Evolutionary conservation across 53 echinoderm and acorn worm species (phyloP).

Genomic region (Henricia sp.): DNA sequence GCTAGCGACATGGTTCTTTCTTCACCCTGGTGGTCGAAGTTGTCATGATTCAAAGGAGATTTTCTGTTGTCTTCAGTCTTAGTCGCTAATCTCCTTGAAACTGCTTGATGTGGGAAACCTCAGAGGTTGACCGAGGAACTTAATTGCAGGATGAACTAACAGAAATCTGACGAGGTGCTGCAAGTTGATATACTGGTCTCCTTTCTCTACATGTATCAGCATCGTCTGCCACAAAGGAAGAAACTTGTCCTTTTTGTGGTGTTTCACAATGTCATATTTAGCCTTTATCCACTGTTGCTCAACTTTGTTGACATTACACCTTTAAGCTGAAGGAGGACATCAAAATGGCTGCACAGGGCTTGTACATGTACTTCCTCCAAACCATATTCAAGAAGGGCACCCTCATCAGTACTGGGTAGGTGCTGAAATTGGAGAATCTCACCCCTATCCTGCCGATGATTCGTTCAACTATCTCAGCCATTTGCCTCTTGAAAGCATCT

Average conservation of each 20-base stretch:
- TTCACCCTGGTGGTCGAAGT: no score
- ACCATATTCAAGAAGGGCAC: not conserved
- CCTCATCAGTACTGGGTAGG: not conserved
- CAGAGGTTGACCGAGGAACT: conserved; percentile 11
- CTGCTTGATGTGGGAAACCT: conserved; percentile 15
- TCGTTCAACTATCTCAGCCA: not conserved
- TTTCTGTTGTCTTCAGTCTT: conserved; percentile 4
- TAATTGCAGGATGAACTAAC: not conserved
- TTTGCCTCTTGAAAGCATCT: not conserved
- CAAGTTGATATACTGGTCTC: not conserved
- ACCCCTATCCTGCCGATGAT: not conserved
- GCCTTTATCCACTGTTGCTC: not conserved
- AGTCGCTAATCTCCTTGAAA: conserved; percentile 25
- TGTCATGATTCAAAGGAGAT: conserved; percentile 14
- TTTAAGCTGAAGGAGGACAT: not conserved
- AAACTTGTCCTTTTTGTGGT: not conserved
- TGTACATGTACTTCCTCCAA: no score
- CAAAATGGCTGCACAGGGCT: not conserved
- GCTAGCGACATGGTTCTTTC: no score
- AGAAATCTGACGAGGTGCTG: conserved; percentile 3
- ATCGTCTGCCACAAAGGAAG: conserved; percentile 8
- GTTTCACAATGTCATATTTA: not conserved
- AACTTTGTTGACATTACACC: not conserved
- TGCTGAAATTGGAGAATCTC: not conserved
- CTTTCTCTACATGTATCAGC: no score